Base-by-base conservation (phyloP, 2,888 invertebrate species). In the Lepidocyrtoides sp. region DNA sequence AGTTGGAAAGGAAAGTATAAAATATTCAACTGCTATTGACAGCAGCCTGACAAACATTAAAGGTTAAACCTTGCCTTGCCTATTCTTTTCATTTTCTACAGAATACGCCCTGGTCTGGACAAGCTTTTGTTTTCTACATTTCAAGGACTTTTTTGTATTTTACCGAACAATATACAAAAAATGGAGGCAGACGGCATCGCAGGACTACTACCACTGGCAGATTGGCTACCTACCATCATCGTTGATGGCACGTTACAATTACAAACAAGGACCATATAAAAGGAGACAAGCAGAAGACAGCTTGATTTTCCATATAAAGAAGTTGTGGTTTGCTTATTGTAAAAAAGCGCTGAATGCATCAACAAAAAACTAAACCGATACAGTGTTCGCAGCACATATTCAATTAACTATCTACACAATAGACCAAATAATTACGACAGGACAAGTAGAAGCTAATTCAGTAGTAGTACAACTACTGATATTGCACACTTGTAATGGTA, bases 71-170 rank as follows among this genome's bases (percentile, higher is more conserved):
- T 17, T 63, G 14, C 32, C 4, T 66, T 23, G 57, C 23, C 5
- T 0, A 29, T 66, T 32, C 12, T 66, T 57, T 57, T 17, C 7
- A 57, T 17, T 20, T 23, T 72, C 69, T 10, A 10, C 36, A 36
- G 85, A 85, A 90, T 81, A 90, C 90, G 85, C 90, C 90, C 90
- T 90, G 90, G 66, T 85, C 90, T 90, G 90, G 66, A 90, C 90
- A 90, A 90, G 79, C 85, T 90, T 85, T 90, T 48, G 48, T 90
- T 77, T 20, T 23, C 26, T 44, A 2, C 32, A n/a, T 77, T 51
- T 79, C 84, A 85, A 89, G 77, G 77, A 89, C 36, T 84, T 57
- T 41, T 20, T 36, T 32, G 10, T 12, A 14, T 7, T 26, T 29
- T 3, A 41, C 72, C 23, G 48, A 75, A 75, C n/a, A n/a, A n/a